Evolutionary conservation across 2,113 vertebrate species (phyloP).

Genomic region (Lepus europaeus): DNA sequence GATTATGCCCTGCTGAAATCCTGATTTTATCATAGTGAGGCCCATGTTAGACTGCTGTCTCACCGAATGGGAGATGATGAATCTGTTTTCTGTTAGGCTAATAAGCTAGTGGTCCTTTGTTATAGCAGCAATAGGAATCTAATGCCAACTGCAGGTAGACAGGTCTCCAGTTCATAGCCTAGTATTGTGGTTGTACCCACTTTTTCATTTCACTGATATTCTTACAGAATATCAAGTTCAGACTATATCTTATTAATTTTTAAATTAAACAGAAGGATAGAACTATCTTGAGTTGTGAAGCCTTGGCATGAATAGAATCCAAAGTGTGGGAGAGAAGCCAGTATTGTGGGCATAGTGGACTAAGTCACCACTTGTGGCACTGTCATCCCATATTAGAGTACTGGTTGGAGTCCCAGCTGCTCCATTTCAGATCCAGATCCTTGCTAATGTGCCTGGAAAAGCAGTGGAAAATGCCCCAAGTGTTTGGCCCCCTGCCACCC

Average conservation of each 20-base stretch:
- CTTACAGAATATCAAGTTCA: not conserved
- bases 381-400: too few relatives aligned
- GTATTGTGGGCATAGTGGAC: too few relatives aligned
- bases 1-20: not conserved
- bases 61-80: not conserved
- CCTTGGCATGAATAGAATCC: not conserved
- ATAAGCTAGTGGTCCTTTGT: slow-evolving; percentile 32
- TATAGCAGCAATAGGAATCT: not conserved
- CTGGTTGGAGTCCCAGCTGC: too few relatives aligned
- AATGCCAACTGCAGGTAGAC: not conserved
- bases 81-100: not conserved
- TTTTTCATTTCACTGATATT: not conserved
- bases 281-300: not conserved
- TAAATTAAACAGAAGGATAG: not conserved
- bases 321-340: too few relatives aligned
- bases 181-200: not conserved
- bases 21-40: not conserved
- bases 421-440: too few relatives aligned
- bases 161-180: slow-evolving; percentile 33
- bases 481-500: too few relatives aligned
- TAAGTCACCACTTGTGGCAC: too few relatives aligned
- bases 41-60: not conserved
- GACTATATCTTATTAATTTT: not conserved
- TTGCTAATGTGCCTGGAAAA: too few relatives aligned
- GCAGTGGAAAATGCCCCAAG: too few relatives aligned